A percentile compares a stretch with the other conserved stretches of the same genome.
Evolutionary conservation across 2,113 vertebrate species (phyloP).

Genomic region (Gasterosteus nipponicus): DNA sequence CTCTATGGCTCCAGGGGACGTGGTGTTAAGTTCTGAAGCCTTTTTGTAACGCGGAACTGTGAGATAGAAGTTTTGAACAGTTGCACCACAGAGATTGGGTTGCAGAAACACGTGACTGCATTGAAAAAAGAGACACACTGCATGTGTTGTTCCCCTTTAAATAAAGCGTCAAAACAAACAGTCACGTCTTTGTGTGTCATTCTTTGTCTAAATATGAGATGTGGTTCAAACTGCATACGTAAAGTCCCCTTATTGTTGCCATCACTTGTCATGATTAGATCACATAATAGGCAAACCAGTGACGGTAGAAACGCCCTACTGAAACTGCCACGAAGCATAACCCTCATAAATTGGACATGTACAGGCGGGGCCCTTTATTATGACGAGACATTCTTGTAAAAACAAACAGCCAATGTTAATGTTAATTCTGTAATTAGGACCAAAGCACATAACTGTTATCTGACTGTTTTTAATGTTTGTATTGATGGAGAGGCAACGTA

Average conservation of each 20-base stretch:
- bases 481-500: neutral
- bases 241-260: constrained; percentile 36
- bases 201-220: constrained; percentile 20
- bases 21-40: constrained; percentile 76
- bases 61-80: constrained; percentile 71
- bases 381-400: constrained; percentile 23
- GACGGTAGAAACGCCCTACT: constrained; percentile 31
- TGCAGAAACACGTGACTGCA: constrained; percentile 79
- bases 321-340: constrained; percentile 37
- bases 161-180: constrained; percentile 79
- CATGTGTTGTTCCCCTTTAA: constrained; percentile 63
- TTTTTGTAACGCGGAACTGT: constrained; percentile 76
- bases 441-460: neutral
- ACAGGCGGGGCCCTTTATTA: neutral
- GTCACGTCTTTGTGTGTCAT: neutral
- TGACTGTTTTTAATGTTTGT: neutral
- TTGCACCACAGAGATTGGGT: constrained; percentile 81
- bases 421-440: neutral
- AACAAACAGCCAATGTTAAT: neutral
- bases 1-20: constrained; percentile 62
- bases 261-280: constrained; percentile 31
- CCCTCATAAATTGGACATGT: constrained; percentile 7
- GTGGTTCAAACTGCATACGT: constrained; percentile 25
- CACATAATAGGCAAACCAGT: constrained; percentile 15
- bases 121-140: constrained; percentile 52